Evolutionary conservation across 2,113 vertebrate species (phyloP).

Genomic region (Centropus unirufus): DNA sequence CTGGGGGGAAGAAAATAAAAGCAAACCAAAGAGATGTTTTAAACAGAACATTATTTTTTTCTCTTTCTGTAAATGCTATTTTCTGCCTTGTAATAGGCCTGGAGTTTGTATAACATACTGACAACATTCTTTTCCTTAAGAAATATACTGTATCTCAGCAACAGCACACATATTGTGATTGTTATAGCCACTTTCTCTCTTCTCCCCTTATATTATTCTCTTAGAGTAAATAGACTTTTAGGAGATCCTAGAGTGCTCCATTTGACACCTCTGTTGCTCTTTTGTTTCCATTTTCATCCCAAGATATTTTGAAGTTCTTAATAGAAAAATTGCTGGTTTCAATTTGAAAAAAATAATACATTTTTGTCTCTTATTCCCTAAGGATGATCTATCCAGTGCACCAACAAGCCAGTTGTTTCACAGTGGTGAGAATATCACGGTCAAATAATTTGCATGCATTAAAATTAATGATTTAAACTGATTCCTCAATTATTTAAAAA

Average conservation of each 20-base stretch:
- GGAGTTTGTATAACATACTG: neutral
- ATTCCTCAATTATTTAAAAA: neutral
- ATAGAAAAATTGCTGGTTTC: neutral
- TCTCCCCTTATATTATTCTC: neutral
- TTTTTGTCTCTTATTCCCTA: neutral
- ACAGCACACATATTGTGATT: neutral
- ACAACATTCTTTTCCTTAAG: neutral
- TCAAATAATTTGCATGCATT: neutral
- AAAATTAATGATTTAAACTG: neutral
- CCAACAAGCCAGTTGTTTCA: neutral
- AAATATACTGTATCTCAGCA: constrained; percentile 19
- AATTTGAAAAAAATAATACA: neutral
- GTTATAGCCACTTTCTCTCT: neutral
- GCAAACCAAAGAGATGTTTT: neutral
- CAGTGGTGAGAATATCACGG: neutral
- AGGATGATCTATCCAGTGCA: neutral
- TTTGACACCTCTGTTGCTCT: constrained; percentile 1
- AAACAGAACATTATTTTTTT: neutral
- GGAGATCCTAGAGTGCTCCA: neutral
- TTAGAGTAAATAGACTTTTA: constrained; percentile 24
- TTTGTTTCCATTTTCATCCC: constrained; percentile 29
- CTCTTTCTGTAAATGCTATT: neutral
- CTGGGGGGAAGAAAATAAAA: neutral
- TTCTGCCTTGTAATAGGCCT: neutral
- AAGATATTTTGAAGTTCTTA: neutral